These are phyloP conservation scores for Odontothrips loti DNA, from an alignment of 2,888 invertebrate species.

Conservation along the genomic window DNA sequence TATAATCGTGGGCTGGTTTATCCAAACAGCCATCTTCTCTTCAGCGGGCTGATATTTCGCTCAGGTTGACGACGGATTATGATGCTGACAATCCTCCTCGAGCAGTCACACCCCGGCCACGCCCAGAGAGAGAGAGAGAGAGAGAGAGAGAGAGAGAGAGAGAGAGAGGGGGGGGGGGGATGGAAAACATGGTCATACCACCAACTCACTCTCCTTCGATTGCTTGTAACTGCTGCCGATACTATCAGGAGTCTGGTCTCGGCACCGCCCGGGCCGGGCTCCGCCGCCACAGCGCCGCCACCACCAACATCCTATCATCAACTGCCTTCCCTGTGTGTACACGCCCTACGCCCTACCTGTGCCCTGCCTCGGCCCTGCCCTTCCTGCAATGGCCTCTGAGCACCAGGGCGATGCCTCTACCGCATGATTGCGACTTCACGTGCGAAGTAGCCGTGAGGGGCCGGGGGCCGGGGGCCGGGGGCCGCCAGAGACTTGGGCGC, in stretches of 20 bases:
- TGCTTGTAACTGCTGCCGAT: constrained; percentile 22
- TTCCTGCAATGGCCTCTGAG: no score
- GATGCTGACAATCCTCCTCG: no score
- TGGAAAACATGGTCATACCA: constrained; percentile 8
- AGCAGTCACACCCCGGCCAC: not conserved
- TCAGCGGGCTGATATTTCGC: no score
- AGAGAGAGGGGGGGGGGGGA: no score
- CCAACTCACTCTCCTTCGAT: constrained; percentile 12
- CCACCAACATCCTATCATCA: not conserved
- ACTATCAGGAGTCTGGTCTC: not conserved
- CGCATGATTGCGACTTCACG: not conserved
- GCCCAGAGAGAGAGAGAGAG: no score
- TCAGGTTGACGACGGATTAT: no score
- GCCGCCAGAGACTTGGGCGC: not conserved
- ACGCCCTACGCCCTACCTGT: no score
- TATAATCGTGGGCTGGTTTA: no score
- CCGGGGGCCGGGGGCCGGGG: not conserved
- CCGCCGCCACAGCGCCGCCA: no score
- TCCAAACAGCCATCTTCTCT: no score
- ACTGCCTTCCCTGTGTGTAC: not conserved
- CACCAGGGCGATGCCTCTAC: no score
- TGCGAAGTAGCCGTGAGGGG: not conserved
- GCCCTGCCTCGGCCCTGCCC: not conserved
- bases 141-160: no score
- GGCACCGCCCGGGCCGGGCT: not conserved